These are phyloP conservation scores for Triops cancriformis DNA, from an alignment of 1,140 invertebrate species.

Conservation along the genomic window DNA sequence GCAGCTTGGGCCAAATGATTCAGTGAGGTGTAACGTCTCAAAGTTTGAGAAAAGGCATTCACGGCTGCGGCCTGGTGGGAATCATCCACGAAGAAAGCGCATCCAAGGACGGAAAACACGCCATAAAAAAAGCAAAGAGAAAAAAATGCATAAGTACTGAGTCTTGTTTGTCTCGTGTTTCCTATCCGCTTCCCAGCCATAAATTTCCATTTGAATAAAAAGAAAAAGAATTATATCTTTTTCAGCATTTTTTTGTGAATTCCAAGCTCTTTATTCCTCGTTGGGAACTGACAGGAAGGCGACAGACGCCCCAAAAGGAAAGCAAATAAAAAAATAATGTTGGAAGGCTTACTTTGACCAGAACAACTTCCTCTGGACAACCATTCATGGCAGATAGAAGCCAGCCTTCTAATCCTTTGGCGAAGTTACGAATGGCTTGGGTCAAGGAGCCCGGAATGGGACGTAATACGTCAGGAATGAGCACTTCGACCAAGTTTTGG, in stretches of 20 bases:
- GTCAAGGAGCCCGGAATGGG: slow-evolving; percentile 90
- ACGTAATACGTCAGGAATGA: slow-evolving; percentile 90
- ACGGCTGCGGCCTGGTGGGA: slow-evolving; percentile 55
- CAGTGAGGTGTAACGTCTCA: slow-evolving; percentile 93
- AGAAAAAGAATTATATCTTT: too few relatives aligned
- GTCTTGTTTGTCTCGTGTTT: background rate
- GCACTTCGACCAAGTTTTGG: slow-evolving; percentile 88
- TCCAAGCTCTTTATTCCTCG: background rate
- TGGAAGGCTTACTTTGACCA: slow-evolving; percentile 57
- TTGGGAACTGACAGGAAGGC: background rate
- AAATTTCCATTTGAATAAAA: slow-evolving; percentile 13
- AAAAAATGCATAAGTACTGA: slow-evolving; percentile 22
- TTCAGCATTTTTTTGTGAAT: background rate
- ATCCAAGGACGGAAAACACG: background rate
- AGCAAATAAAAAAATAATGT: slow-evolving; percentile 20
- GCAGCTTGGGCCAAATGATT: slow-evolving; percentile 97
- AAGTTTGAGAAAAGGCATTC: slow-evolving; percentile 85
- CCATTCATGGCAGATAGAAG: slow-evolving; percentile 76
- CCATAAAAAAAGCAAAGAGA: slow-evolving; percentile 22
- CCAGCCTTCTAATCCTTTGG: slow-evolving; percentile 82
- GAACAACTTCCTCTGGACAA: slow-evolving; percentile 71
- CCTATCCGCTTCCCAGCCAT: slow-evolving; percentile 4
- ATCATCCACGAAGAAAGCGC: background rate
- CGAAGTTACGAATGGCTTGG: slow-evolving; percentile 87
- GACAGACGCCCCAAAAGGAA: background rate